These are phyloP conservation scores for Myanophis thanlyinensis DNA, from an alignment of 2,113 vertebrate genomes.

Conservation along the genomic window DNA sequence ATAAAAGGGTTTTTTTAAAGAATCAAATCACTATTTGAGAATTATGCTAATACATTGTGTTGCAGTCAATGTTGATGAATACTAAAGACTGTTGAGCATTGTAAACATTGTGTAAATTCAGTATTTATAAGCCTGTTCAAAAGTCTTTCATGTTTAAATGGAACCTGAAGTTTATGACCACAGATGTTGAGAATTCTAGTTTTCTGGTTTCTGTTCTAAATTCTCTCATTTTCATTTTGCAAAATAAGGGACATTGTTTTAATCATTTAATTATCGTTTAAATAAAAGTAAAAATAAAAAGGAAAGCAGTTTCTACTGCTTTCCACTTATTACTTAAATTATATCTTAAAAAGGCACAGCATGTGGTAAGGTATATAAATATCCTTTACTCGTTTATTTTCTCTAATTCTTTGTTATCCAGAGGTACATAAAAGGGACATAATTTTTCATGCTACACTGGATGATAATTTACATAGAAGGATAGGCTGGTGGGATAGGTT, in stretches of 20 bases:
- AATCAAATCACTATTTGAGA: neutral
- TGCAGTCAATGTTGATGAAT: neutral
- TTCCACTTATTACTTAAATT: neutral
- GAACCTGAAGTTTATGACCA: neutral
- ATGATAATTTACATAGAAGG: neutral
- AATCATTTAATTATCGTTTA: neutral
- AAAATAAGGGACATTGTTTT: neutral
- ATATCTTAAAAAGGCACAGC: neutral
- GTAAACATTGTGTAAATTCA: neutral
- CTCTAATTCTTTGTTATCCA: constrained; percentile 13
- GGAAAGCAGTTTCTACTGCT: neutral
- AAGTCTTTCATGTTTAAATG: neutral
- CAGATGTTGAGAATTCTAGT: neutral
- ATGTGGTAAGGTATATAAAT: neutral
- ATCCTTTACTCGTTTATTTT: neutral
- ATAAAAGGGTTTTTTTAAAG: neutral
- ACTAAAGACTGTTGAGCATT: neutral
- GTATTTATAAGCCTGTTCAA: neutral
- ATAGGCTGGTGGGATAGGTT: neutral
- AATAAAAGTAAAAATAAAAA: neutral
- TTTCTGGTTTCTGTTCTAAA: neutral
- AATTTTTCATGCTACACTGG: constrained; percentile 26
- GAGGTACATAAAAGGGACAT: neutral
- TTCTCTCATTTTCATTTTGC: neutral
- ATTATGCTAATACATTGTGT: neutral